Evolutionary conservation across 1,140 invertebrate species (phyloP).

Genomic region (Macrotrachela quadricornifera): DNA sequence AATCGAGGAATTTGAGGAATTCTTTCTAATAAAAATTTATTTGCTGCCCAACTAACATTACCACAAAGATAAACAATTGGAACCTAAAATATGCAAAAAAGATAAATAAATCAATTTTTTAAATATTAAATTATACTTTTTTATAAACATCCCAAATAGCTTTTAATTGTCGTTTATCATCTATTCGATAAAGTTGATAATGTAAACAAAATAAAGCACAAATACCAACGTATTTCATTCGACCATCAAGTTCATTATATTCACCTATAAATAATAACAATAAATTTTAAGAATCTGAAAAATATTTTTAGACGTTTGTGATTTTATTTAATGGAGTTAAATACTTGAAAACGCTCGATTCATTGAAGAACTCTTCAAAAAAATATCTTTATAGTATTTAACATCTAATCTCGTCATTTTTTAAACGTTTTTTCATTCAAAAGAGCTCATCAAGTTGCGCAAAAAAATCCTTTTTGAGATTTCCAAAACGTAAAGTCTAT

Average conservation of each 20-base stretch:
- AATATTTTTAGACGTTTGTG: too few species aligned
- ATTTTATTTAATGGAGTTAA: too few species aligned
- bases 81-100: conserved; percentile 21
- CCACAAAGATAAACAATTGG: conserved; percentile 50
- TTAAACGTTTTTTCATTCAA: too few species aligned
- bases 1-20: conserved; percentile 36
- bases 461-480: too few species aligned
- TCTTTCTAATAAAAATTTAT: conserved; percentile 44
- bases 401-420: too few species aligned
- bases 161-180: conserved; percentile 55
- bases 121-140: conserved; percentile 36
- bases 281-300: too few species aligned
- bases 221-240: conserved; percentile 43
- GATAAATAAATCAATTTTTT: too few species aligned
- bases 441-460: too few species aligned
- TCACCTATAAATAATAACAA: conserved; percentile 20
- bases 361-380: too few species aligned
- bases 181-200: conserved; percentile 48
- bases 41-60: conserved; percentile 55
- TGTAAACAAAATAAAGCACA: conserved; percentile 49
- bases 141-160: conserved; percentile 47
- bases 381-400: too few species aligned
- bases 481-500: too few species aligned
- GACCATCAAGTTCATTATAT: conserved; percentile 30
- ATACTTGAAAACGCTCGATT: too few species aligned